Evolutionary conservation across 2,797 vertebrate genomes (phyloP).

Genomic region (Mormyrus proboscirostris): DNA sequence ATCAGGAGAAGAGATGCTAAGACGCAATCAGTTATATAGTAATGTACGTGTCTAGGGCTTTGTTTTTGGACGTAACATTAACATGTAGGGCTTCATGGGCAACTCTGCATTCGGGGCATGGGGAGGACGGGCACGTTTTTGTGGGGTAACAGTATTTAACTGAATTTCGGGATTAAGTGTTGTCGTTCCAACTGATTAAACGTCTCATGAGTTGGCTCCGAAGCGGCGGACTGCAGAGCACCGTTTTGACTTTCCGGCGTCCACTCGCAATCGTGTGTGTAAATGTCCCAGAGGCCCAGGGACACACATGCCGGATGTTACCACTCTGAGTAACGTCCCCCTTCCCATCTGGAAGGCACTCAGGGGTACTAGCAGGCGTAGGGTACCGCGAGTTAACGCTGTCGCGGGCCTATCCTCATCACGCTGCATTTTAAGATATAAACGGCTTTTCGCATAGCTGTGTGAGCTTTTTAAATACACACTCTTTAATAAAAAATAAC

Average conservation of each 20-base stretch:
- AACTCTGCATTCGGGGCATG: background rate
- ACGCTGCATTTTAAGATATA: background rate
- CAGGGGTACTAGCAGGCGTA: background rate
- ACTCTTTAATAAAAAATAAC: background rate
- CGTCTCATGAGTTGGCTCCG: background rate
- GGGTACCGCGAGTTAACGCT: background rate
- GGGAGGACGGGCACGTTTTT: background rate
- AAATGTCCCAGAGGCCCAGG: background rate
- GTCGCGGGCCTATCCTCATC: background rate
- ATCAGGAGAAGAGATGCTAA: background rate
- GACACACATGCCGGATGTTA: background rate
- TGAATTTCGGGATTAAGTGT: background rate
- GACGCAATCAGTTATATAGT: background rate
- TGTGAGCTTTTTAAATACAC: background rate
- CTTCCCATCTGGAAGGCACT: background rate
- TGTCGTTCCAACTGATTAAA: constrained; percentile 2
- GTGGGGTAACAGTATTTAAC: background rate
- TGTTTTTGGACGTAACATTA: background rate
- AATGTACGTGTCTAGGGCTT: background rate
- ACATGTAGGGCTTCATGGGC: background rate
- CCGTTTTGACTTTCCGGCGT: background rate
- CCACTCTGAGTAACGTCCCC: background rate
- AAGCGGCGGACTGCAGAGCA: background rate
- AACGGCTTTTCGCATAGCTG: background rate
- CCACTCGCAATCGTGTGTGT: background rate